Percentiles rank a stretch among this genome's conserved stretches.
phyloP scores from a whole-genome alignment of 2,797 vertebrate genomes.

The Helicolenus hilgendorfi region DNA sequence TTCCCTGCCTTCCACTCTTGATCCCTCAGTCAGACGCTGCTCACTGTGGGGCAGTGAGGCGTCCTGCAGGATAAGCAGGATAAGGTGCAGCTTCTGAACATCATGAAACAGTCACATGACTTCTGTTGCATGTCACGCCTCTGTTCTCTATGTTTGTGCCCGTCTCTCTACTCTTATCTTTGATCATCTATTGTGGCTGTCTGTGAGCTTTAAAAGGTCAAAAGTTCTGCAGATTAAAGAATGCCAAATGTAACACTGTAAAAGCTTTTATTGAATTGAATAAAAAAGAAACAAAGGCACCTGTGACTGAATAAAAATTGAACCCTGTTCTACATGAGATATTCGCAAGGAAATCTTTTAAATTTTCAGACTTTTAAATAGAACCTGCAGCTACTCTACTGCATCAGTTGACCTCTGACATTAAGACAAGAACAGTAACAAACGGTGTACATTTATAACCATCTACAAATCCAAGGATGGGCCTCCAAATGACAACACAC shows the following conservation, averaged over 20 bases:
- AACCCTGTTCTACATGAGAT: no score
- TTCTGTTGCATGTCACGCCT: not conserved
- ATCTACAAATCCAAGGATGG: not conserved
- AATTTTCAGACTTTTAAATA: no score
- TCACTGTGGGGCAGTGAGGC: not conserved
- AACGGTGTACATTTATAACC: not conserved
- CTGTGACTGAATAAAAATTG: not conserved
- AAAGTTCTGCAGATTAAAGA: not conserved
- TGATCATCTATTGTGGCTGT: not conserved
- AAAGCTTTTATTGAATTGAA: not conserved
- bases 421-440: not conserved
- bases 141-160: not conserved
- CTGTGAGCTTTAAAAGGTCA: not conserved
- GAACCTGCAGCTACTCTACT: not conserved
- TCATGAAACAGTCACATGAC: constrained; percentile 35
- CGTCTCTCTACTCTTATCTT: not conserved
- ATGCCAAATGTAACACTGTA: not conserved
- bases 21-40: not conserved
- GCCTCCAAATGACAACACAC: not conserved
- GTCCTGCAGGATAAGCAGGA: constrained; percentile 5
- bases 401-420: not conserved
- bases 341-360: not conserved
- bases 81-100: constrained; percentile 23
- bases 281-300: not conserved
- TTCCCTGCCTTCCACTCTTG: not conserved